phyloP scores from a whole-genome alignment of 2,797 vertebrate genomes.

The Sorex maritimensis region DNA sequence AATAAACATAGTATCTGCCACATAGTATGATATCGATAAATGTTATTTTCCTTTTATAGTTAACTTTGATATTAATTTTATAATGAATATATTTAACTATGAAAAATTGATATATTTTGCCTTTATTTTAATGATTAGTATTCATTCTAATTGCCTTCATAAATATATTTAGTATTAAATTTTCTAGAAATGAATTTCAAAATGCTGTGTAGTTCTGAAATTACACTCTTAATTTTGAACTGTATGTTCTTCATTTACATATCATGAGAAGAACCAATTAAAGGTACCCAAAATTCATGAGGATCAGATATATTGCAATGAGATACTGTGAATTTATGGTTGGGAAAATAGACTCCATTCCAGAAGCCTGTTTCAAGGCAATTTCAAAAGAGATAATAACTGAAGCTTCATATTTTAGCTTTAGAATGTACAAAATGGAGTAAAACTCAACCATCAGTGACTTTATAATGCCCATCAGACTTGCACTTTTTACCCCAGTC shows the following conservation, averaged over 20 bases:
- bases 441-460: too few species aligned
- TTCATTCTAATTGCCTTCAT: background rate
- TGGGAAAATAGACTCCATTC: background rate
- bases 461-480: too few species aligned
- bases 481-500: too few species aligned
- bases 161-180: background rate
- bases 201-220: background rate
- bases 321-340: background rate
- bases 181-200: background rate
- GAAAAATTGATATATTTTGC: background rate
- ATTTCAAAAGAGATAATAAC: too few species aligned
- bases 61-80: background rate
- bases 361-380: too few species aligned
- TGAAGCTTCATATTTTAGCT: too few species aligned
- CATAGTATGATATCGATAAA: background rate
- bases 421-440: too few species aligned
- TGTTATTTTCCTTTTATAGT: background rate
- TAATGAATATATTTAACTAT: conserved; percentile 7
- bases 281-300: background rate
- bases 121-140: background rate
- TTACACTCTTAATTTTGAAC: background rate
- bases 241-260: background rate
- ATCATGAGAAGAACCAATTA: background rate
- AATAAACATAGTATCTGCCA: background rate
- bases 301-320: background rate